Conservation (phyloP, 2,888 invertebrate species). For the Actias luna region DNA sequence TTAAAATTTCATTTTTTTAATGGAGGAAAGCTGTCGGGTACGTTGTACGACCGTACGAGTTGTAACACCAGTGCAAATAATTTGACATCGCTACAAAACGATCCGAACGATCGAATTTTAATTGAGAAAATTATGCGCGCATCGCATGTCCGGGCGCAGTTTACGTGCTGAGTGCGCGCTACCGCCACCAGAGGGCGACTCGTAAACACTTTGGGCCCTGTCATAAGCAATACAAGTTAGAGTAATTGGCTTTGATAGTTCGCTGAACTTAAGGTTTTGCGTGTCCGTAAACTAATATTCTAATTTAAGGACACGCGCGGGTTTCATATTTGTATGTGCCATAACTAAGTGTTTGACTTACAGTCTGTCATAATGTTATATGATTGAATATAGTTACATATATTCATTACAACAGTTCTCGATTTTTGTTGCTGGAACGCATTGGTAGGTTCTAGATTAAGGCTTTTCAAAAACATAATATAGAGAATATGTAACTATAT, state of each 20-base stretch:
- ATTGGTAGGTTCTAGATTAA: too few species aligned
- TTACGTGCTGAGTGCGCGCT: slow-evolving; percentile 29
- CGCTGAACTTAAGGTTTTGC: neutral
- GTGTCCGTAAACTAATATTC: slow-evolving; percentile 1
- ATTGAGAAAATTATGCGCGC: slow-evolving; percentile 30
- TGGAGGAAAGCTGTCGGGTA: too few species aligned
- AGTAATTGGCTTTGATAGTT: slow-evolving; percentile 12
- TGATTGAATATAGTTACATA: too few species aligned
- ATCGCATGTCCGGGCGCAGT: slow-evolving; percentile 34
- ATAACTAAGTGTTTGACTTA: neutral
- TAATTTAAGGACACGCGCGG: neutral
- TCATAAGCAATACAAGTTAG: slow-evolving; percentile 25
- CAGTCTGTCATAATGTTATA: neutral
- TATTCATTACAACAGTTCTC: too few species aligned
- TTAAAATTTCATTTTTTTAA: too few species aligned
- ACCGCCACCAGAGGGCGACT: slow-evolving; percentile 21
- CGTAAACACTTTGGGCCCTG: slow-evolving; percentile 31
- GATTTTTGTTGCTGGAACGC: too few species aligned
- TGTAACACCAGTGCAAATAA: neutral
- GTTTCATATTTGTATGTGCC: neutral
- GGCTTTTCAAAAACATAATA: too few species aligned
- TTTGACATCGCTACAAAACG: neutral
- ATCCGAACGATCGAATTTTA: slow-evolving; percentile 1
- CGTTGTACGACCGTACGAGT: too few species aligned
- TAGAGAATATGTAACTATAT: too few species aligned